Conservation (phyloP, 2,113 vertebrate species). For the Trematocara marginatum region DNA sequence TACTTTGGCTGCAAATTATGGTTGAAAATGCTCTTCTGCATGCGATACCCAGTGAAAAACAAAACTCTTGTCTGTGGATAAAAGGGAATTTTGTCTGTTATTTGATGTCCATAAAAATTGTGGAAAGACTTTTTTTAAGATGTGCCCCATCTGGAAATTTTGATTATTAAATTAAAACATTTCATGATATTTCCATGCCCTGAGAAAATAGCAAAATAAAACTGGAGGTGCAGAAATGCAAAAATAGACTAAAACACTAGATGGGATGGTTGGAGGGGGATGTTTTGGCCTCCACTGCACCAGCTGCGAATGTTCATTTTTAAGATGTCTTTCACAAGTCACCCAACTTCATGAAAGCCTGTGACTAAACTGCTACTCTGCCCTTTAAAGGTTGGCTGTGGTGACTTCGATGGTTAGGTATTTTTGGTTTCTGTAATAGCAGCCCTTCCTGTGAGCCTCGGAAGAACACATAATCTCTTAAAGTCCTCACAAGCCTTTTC, state of each 20-base stretch:
- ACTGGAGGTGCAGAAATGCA: not conserved
- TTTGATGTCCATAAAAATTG: not conserved
- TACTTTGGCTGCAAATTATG: slow-evolving; percentile 40
- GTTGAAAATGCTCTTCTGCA: slow-evolving; percentile 16
- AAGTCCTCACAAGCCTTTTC: not conserved
- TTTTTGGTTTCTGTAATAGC: not conserved
- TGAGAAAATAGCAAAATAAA: not conserved
- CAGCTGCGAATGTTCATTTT: not conserved
- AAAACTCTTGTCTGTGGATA: not conserved
- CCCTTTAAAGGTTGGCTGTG: not conserved
- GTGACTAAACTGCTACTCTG: not conserved
- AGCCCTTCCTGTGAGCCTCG: not conserved
- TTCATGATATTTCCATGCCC: not conserved
- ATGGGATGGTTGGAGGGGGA: not conserved
- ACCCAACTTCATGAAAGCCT: not conserved
- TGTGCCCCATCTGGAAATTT: not conserved
- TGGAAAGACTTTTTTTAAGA: not conserved
- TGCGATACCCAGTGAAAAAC: not conserved
- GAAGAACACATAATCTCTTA: not conserved
- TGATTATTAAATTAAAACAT: not conserved
- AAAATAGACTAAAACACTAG: not conserved
- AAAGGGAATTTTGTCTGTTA: not conserved
- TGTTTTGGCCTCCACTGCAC: not conserved
- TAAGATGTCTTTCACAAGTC: not conserved
- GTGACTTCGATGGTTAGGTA: not conserved